A percentile compares a stretch with the other conserved stretches of the same genome.
Evolutionary conservation across 2,888 invertebrate genomes (phyloP).

Genomic region (Seira sanloemensis): DNA sequence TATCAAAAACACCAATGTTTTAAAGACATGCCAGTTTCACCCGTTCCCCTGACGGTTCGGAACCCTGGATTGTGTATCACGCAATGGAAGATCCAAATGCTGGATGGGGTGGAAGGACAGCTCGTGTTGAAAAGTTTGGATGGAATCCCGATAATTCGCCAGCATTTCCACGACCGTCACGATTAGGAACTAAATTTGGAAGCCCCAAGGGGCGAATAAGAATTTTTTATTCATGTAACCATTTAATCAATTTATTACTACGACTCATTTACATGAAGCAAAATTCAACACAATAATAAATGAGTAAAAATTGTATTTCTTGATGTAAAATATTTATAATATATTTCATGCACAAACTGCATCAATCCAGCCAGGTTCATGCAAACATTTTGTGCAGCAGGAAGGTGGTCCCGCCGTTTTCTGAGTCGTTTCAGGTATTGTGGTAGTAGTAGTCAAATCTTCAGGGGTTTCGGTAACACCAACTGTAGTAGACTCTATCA

Average conservation of each 20-base stretch:
- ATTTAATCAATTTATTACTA: too few relatives aligned
- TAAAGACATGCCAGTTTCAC: conserved; percentile 70
- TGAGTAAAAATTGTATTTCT: neutral
- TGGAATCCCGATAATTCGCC: conserved; percentile 70
- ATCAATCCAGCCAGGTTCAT: conserved; percentile 66
- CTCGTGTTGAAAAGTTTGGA: conserved; percentile 67
- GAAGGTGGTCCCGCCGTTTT: neutral
- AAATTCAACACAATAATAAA: too few relatives aligned
- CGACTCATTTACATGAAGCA: too few relatives aligned
- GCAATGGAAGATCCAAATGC: conserved; percentile 69
- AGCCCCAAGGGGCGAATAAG: conserved; percentile 63
- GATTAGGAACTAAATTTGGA: conserved; percentile 61
- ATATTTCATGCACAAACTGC: conserved; percentile 53
- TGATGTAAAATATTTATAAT: neutral
- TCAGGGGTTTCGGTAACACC: neutral
- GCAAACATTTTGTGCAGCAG: conserved; percentile 58
- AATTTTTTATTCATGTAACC: neutral
- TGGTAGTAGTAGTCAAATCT: neutral
- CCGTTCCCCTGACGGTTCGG: conserved; percentile 57
- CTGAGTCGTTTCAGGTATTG: neutral
- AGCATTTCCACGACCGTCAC: conserved; percentile 64
- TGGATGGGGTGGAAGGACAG: conserved; percentile 68
- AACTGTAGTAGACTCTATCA: neutral
- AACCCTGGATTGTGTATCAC: conserved; percentile 71
- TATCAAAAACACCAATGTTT: neutral